A percentile compares a stretch with the other conserved stretches of the same genome.
Conservation (phyloP, 2,113 vertebrate species). For the Mobula birostris region DNA sequence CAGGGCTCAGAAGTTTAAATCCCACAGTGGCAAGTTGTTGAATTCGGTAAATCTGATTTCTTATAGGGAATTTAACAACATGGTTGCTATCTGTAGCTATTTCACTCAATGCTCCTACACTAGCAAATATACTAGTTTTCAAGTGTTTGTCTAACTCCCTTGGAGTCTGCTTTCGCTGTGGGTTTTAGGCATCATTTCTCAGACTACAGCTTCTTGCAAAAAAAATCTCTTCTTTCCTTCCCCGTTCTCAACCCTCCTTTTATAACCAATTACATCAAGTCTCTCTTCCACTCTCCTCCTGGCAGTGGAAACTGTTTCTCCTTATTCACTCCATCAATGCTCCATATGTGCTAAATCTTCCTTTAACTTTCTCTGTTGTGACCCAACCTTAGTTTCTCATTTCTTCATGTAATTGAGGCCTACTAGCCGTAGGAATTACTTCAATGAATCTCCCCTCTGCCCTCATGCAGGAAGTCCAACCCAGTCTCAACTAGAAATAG, state of each 20-base stretch:
- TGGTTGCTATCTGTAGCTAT: too few species aligned
- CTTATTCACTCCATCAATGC: too few species aligned
- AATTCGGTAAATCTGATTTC: neutral
- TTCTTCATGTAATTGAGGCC: neutral
- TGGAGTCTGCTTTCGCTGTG: neutral
- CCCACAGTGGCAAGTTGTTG: neutral
- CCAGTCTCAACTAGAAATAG: neutral
- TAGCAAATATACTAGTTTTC: too few species aligned
- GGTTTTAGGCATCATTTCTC: neutral
- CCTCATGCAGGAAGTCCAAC: neutral
- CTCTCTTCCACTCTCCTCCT: too few species aligned
- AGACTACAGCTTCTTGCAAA: neutral
- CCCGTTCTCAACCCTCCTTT: too few species aligned
- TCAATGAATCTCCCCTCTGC: neutral
- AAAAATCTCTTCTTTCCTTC: neutral
- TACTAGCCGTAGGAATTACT: neutral
- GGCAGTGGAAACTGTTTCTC: too few species aligned
- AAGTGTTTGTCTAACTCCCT: too few species aligned
- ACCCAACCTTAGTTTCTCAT: neutral
- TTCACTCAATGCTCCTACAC: too few species aligned
- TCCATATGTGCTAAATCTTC: too few species aligned
- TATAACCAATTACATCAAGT: too few species aligned
- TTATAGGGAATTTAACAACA: neutral
- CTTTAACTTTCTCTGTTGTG: too few species aligned
- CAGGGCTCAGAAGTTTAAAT: neutral